phyloP scores from a whole-genome alignment of 1,140 invertebrate species.

The Leptopilina clavipes region DNA sequence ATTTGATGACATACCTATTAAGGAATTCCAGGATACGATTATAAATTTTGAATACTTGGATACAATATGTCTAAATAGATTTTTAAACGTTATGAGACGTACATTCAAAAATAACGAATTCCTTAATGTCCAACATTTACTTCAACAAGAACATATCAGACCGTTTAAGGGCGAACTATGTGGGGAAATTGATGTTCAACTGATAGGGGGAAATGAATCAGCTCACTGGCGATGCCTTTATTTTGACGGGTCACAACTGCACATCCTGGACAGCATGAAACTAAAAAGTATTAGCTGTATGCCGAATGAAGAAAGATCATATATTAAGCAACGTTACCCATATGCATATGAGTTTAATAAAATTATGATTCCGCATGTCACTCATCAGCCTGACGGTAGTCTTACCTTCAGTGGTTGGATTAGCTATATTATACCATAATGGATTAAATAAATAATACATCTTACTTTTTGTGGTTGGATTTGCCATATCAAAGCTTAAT shows the following conservation, averaged over 20 bases:
- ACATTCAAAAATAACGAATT: not conserved
- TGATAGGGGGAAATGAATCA: not conserved
- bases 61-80: not conserved
- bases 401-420: too few relatives aligned
- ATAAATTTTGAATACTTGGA: not conserved
- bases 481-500: too few relatives aligned
- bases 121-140: not conserved
- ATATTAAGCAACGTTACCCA: not conserved
- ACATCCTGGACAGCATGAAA: not conserved
- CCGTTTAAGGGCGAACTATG: not conserved
- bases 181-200: not conserved
- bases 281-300: not conserved
- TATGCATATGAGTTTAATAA: not conserved
- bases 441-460: too few relatives aligned
- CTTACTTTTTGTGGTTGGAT: too few relatives aligned
- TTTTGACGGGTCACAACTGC: not conserved
- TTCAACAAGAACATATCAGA: not conserved
- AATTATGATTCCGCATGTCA: not conserved
- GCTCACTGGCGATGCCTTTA: not conserved
- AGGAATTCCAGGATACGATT: not conserved
- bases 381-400: not conserved
- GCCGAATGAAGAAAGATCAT: not conserved
- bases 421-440: too few relatives aligned
- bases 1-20: not conserved
- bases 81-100: not conserved